phyloP scores from a whole-genome alignment of 2,888 invertebrate genomes.

The Drosophila rellima region DNA sequence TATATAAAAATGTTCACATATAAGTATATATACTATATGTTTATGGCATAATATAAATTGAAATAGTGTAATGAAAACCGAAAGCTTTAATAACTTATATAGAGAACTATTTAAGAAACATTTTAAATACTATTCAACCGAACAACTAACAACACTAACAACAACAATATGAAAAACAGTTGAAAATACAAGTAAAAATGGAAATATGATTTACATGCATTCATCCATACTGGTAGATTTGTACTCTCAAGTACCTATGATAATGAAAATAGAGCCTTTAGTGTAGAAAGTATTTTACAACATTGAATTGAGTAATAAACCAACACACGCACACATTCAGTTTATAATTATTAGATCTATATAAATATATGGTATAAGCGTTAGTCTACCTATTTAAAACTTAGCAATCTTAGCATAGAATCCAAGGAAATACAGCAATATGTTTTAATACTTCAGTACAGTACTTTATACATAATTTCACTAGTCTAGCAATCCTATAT shows the following conservation, averaged over 20 bases:
- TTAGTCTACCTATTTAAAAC: constrained; percentile 57
- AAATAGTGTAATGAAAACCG: constrained; percentile 84
- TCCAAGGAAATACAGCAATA: constrained; percentile 29
- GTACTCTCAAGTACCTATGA: constrained; percentile 11
- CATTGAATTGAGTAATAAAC: constrained; percentile 9
- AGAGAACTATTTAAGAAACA: constrained; percentile 74
- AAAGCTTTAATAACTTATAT: constrained; percentile 84
- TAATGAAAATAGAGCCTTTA: constrained; percentile 40
- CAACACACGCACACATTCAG: constrained; percentile 33
- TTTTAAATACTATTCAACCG: constrained; percentile 70
- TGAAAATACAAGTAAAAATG: constrained; percentile 11
- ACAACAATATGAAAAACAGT: constrained; percentile 15
- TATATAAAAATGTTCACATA: constrained; percentile 22
- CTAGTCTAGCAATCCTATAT: constrained; percentile 24
- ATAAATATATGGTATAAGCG: constrained; percentile 41
- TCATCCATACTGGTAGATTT: constrained; percentile 12
- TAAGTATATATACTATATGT: constrained; percentile 45
- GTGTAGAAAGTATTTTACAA: constrained; percentile 38
- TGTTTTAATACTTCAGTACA: constrained; percentile 11
- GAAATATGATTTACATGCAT: constrained; percentile 11
- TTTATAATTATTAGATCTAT: constrained; percentile 50
- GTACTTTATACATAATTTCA: constrained; percentile 6
- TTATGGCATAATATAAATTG: constrained; percentile 68
- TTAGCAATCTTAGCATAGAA: constrained; percentile 55
- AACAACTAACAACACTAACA: constrained; percentile 37